Evolutionary conservation across 2,113 vertebrate species (phyloP).

Genomic region (Syngnathus scovelli): DNA sequence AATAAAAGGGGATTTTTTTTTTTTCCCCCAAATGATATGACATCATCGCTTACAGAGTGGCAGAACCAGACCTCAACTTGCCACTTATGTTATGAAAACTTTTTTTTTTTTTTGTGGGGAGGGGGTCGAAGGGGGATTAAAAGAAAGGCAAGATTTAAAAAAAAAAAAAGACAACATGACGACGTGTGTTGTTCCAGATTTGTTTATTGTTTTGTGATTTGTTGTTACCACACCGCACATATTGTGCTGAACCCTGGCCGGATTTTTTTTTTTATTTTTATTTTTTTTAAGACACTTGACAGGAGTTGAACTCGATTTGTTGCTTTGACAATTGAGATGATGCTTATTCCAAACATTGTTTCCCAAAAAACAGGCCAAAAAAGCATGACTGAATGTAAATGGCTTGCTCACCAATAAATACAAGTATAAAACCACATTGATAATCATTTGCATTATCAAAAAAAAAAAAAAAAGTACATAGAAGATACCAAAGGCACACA

Average conservation of each 20-base stretch:
- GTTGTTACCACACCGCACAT: constrained; percentile 67
- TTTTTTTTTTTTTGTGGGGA: constrained; percentile 22
- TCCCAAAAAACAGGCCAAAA: constrained; percentile 27
- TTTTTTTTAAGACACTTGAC: constrained; percentile 49
- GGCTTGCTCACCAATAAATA: constrained; percentile 99
- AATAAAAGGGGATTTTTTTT: background rate
- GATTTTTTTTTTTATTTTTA: constrained; percentile 8
- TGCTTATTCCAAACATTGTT: constrained; percentile 31
- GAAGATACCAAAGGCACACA: constrained; percentile 73
- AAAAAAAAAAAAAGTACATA: constrained; percentile 58
- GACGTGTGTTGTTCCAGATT: constrained; percentile 56
- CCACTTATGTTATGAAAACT: constrained; percentile 13
- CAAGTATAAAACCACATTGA: constrained; percentile 87
- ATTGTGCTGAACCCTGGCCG: constrained; percentile 48
- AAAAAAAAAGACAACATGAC: constrained; percentile 4
- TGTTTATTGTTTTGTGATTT: constrained; percentile 68
- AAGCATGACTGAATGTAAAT: constrained; percentile 66
- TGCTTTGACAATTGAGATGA: constrained; percentile 54
- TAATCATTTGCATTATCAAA: constrained; percentile 84
- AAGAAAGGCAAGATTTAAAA: no score
- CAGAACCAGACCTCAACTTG: constrained; percentile 35
- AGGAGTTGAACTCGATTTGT: constrained; percentile 37
- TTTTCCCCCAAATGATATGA: constrained; percentile 9
- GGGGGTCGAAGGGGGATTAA: background rate
- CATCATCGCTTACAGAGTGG: constrained; percentile 13